phyloP scores from a whole-genome alignment of 2,113 vertebrate species.

The Chaenogobius annularis region DNA sequence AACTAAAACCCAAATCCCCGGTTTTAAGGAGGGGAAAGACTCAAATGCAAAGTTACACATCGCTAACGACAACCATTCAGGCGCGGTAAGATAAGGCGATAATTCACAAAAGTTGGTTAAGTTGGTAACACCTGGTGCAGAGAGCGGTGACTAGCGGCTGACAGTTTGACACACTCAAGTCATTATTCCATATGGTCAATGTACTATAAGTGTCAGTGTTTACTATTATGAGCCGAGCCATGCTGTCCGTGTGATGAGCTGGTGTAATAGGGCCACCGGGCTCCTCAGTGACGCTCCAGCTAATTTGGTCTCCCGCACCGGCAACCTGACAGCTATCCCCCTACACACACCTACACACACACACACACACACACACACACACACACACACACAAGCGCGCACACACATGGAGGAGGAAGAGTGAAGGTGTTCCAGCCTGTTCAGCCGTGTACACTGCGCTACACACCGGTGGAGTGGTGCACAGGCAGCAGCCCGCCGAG shows the following conservation, averaged over 20 bases:
- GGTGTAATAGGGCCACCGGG: conserved; percentile 78
- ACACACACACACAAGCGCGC: no score
- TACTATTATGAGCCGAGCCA: conserved; percentile 68
- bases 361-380: no score
- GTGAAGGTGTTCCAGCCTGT: conserved; percentile 34
- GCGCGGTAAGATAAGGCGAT: conserved; percentile 44
- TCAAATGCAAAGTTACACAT: conserved; percentile 48
- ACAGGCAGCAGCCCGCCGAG: conserved; percentile 58
- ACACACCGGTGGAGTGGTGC: conserved; percentile 34
- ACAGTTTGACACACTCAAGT: conserved; percentile 67
- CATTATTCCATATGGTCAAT: conserved; percentile 75
- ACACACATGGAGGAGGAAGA: not conserved
- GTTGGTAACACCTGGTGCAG: conserved; percentile 56
- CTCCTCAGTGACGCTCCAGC: conserved; percentile 73
- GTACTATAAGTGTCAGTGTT: conserved; percentile 68
- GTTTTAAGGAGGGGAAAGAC: conserved; percentile 26
- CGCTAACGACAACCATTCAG: conserved; percentile 52
- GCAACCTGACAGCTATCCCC: conserved; percentile 72
- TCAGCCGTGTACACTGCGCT: conserved; percentile 36
- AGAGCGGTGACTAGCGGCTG: conserved; percentile 54
- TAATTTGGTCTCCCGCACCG: conserved; percentile 82
- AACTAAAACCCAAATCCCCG: not conserved
- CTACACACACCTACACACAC: not conserved
- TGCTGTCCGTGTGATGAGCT: conserved; percentile 71
- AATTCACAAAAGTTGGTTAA: conserved; percentile 64